phyloP scores from a whole-genome alignment of 2,113 vertebrate genomes.

The Zingel zingel region DNA sequence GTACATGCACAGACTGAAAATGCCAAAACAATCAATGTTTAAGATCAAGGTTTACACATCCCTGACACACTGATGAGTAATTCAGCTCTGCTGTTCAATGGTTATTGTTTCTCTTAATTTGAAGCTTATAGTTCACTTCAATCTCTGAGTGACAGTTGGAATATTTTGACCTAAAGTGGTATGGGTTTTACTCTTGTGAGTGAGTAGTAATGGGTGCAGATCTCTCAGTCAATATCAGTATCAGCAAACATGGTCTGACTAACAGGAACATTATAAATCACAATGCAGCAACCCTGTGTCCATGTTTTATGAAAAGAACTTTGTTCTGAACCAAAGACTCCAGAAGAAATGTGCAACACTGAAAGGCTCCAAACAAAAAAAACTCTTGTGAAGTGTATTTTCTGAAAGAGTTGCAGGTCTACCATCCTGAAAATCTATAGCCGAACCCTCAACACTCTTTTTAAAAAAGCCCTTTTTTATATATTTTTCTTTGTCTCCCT shows the following conservation, averaged over 20 bases:
- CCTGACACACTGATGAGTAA: slow-evolving; percentile 7
- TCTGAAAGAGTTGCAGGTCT: slow-evolving; percentile 5
- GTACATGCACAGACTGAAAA: slow-evolving; percentile 25
- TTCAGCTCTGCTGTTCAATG: background rate
- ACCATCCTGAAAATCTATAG: slow-evolving; percentile 24
- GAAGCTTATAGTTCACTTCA: background rate
- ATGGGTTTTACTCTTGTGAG: background rate
- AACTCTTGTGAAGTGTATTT: slow-evolving; percentile 17
- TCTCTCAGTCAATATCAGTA: slow-evolving; percentile 6
- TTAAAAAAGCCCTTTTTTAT: slow-evolving; percentile 37
- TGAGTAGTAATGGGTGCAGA: slow-evolving; percentile 7
- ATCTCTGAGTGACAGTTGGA: background rate
- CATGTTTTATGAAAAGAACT: background rate
- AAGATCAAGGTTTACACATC: slow-evolving; percentile 21
- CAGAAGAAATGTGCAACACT: background rate
- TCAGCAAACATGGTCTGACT: background rate
- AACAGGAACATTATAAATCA: background rate
- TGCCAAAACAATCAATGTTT: slow-evolving; percentile 3
- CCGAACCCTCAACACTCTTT: slow-evolving; percentile 19
- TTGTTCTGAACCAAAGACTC: background rate
- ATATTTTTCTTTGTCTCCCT: slow-evolving; percentile 29
- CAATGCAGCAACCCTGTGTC: background rate
- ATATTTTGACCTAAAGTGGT: background rate
- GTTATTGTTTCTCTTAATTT: slow-evolving; percentile 22
- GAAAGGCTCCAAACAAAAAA: background rate